Conservation (phyloP, 2,113 vertebrate species). For the Calidris pygmaea region DNA sequence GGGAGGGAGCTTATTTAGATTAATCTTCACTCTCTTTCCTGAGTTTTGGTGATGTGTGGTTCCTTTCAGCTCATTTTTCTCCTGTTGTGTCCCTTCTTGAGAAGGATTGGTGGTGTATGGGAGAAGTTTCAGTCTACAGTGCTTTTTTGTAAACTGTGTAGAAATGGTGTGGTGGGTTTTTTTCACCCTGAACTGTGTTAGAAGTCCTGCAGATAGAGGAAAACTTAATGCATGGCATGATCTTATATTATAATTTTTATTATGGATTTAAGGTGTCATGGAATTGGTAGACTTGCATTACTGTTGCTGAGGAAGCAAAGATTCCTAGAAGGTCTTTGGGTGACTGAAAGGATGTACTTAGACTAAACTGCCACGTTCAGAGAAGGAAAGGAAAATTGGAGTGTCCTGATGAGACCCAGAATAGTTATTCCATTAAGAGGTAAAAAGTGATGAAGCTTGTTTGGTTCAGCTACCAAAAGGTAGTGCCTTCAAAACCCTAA, state of each 20-base stretch:
- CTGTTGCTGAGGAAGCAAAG: neutral
- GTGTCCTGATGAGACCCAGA: neutral
- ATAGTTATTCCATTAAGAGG: neutral
- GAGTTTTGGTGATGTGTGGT: neutral
- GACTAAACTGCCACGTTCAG: neutral
- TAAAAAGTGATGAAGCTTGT: neutral
- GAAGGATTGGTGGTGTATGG: rapidly evolving
- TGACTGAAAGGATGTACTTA: neutral
- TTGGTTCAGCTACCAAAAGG: neutral
- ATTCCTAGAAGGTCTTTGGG: neutral
- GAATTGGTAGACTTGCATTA: neutral
- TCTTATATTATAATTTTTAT: neutral
- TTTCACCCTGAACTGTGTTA: neutral
- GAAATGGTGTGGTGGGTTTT: neutral
- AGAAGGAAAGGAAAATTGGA: neutral
- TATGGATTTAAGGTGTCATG: neutral
- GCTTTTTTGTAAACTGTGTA: neutral
- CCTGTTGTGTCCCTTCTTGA: neutral
- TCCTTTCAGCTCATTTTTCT: neutral
- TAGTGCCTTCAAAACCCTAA: neutral
- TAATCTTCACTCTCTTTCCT: neutral
- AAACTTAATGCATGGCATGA: neutral
- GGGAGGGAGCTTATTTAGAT: neutral
- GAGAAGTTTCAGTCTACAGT: neutral
- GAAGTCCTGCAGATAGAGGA: neutral